phyloP scores from a whole-genome alignment of 2,113 vertebrate genomes.

The Motacilla alba region DNA sequence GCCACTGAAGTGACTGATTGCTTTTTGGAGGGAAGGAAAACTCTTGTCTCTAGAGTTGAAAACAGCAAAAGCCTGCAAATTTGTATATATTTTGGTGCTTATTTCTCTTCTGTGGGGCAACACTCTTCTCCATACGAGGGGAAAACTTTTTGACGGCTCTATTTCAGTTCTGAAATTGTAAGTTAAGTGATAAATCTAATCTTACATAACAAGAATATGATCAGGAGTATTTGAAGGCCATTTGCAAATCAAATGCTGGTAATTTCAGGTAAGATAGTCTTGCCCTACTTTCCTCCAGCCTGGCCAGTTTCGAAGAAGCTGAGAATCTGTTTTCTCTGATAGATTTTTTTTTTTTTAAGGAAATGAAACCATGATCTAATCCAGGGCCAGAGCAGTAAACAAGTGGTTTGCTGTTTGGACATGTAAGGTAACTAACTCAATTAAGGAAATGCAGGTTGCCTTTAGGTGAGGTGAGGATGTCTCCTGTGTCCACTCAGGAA shows the following conservation, averaged over 20 bases:
- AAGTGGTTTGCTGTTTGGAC: slow-evolving; percentile 16
- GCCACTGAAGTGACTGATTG: neutral
- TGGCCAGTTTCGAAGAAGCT: neutral
- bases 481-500: neutral
- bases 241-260: neutral
- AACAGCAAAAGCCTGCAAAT: neutral
- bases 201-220: neutral
- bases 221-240: neutral
- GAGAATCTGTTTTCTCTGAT: neutral
- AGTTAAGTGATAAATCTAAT: neutral
- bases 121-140: neutral
- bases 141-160: neutral
- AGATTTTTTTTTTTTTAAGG: neutral
- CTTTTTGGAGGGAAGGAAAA: neutral
- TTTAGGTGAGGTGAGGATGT: neutral
- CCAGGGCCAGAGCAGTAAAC: neutral
- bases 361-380: slow-evolving; percentile 29
- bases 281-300: neutral
- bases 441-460: neutral
- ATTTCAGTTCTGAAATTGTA: neutral
- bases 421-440: neutral
- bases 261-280: neutral
- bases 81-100: neutral
- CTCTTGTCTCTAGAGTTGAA: neutral
- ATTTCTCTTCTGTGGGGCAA: neutral